These are phyloP conservation scores for Nemurella pictetii DNA, from an alignment of 2,888 invertebrate genomes.

Conservation along the genomic window DNA sequence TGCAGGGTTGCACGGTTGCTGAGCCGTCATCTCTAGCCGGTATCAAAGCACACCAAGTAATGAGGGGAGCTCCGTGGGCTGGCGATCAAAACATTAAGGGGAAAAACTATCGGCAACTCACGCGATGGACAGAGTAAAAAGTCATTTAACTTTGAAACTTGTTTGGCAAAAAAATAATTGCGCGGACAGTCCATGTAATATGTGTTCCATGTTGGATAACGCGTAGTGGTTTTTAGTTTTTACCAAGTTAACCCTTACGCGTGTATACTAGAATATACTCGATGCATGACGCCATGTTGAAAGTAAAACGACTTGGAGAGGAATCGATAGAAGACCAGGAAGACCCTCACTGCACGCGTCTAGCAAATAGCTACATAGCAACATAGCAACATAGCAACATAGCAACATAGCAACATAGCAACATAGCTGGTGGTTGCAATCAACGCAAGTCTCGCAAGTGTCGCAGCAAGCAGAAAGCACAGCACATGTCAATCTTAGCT, in stretches of 20 bases:
- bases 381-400: too few relatives aligned
- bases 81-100: neutral
- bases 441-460: too few relatives aligned
- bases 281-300: conserved; percentile 38
- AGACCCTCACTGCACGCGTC: conserved; percentile 21
- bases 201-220: neutral
- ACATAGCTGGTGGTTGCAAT: too few relatives aligned
- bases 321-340: conserved; percentile 36
- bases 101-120: neutral
- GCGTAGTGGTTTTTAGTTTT: neutral
- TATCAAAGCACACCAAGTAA: neutral
- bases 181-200: neutral
- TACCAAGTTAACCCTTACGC: neutral
- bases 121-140: neutral
- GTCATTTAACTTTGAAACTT: too few relatives aligned
- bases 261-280: neutral
- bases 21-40: neutral
- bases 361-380: too few relatives aligned
- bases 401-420: too few relatives aligned
- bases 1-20: neutral
- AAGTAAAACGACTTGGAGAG: conserved; percentile 31
- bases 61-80: neutral
- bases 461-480: too few relatives aligned
- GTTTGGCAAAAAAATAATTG: neutral
- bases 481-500: too few relatives aligned